phyloP scores from a whole-genome alignment of 2,888 invertebrate species.

The Zygogramma bicolorata region DNA sequence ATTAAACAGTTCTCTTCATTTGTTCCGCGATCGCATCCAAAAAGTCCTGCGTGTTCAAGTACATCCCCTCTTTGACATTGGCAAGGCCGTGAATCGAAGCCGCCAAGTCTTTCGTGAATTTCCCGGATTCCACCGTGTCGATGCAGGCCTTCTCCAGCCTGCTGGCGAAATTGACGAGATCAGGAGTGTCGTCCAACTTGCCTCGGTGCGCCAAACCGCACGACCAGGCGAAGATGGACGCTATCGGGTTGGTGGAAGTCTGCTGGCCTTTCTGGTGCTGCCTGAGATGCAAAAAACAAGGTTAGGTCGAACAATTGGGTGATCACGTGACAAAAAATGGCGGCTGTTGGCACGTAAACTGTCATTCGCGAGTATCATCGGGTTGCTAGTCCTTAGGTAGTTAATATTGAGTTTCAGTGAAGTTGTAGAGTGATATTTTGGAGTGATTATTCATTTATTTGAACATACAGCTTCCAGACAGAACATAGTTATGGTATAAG shows the following conservation, averaged over 20 bases:
- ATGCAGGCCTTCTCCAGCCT: slow-evolving; percentile 86
- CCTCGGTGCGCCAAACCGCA: slow-evolving; percentile 86
- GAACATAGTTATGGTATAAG: no score
- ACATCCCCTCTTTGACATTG: slow-evolving; percentile 86
- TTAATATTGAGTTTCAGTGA: no score
- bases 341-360: no score
- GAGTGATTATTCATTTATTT: no score
- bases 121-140: slow-evolving; percentile 84
- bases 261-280: slow-evolving; percentile 88
- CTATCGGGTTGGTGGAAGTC: slow-evolving; percentile 92
- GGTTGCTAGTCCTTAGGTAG: no score
- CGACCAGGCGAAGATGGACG: slow-evolving; percentile 94
- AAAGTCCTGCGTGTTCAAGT: slow-evolving; percentile 87
- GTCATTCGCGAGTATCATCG: no score
- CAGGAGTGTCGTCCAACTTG: slow-evolving; percentile 82
- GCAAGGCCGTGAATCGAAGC: slow-evolving; percentile 87
- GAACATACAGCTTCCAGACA: no score
- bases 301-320: no score
- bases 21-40: slow-evolving; percentile 83
- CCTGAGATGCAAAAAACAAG: slow-evolving; percentile 68
- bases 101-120: slow-evolving; percentile 87
- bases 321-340: no score
- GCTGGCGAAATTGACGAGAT: slow-evolving; percentile 78
- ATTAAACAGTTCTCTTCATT: slow-evolving; percentile 68
- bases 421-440: no score